Conservation (phyloP, 2,888 invertebrate genomes). For the Macrophya annulata region DNA sequence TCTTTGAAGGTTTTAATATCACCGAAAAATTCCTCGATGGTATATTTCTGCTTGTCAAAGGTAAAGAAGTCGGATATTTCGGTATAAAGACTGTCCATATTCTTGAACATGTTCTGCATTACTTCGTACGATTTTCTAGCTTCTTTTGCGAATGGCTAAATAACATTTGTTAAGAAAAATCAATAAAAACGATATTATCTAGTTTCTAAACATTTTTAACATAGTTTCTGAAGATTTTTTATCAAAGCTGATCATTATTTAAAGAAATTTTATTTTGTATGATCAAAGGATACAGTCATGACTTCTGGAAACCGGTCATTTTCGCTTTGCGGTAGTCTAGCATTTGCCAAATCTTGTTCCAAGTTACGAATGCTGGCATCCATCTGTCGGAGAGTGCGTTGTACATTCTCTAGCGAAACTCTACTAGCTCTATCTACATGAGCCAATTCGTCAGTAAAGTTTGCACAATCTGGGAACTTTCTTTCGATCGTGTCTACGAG, state of each 20-base stretch:
- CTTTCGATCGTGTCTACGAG: constrained; percentile 93
- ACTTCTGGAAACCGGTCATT: constrained; percentile 93
- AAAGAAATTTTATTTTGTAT: background rate
- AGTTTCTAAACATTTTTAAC: background rate
- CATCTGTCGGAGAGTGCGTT: constrained; percentile 92
- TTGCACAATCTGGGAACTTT: constrained; percentile 92
- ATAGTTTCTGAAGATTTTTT: background rate
- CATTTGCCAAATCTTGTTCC: constrained; percentile 94
- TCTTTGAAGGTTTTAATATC: constrained; percentile 98
- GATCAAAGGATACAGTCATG: constrained; percentile 90
- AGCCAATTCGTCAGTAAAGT: constrained; percentile 92
- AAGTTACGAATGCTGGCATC: constrained; percentile 92
- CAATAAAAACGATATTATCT: constrained; percentile 27
- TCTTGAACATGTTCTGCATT: constrained; percentile 95
- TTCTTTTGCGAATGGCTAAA: constrained; percentile 86
- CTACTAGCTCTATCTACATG: constrained; percentile 95
- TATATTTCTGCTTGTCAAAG: constrained; percentile 96
- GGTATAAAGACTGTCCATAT: constrained; percentile 93
- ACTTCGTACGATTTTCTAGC: constrained; percentile 94
- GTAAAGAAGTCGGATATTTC: constrained; percentile 94
- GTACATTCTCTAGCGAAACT: constrained; percentile 91
- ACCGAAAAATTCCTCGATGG: constrained; percentile 96
- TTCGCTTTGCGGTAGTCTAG: constrained; percentile 88
- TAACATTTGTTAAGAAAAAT: constrained; percentile 64
- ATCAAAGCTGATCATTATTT: constrained; percentile 1